Conservation (phyloP, 2,113 vertebrate species). For the Nanger granti region DNA sequence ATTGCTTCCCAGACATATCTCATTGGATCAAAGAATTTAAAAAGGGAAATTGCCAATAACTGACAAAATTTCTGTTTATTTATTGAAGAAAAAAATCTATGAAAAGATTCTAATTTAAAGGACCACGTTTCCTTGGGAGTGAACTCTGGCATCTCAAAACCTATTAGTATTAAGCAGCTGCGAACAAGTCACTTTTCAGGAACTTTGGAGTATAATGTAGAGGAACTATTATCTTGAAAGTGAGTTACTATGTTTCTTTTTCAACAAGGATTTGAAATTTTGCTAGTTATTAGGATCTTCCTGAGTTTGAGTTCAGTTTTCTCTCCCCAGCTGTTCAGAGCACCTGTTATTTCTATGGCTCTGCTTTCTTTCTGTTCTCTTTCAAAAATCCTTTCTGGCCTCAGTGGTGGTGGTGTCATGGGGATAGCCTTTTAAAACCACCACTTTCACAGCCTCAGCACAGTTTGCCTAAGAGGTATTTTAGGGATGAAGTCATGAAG, state of each 20-base stretch:
- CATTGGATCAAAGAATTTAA: neutral
- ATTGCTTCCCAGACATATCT: neutral
- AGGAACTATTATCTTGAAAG: neutral
- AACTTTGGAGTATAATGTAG: neutral
- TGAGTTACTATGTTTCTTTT: conserved; percentile 5
- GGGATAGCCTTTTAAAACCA: conserved; percentile 33
- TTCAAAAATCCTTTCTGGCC: neutral
- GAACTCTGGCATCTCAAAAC: neutral
- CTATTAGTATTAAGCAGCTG: neutral
- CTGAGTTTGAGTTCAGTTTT: conserved; percentile 28
- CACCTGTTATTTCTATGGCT: conserved; percentile 62
- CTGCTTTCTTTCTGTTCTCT: conserved; percentile 14
- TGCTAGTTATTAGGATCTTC: conserved; percentile 41
- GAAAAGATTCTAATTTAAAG: neutral
- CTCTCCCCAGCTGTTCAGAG: conserved; percentile 62
- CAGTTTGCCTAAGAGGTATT: neutral
- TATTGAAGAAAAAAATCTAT: neutral
- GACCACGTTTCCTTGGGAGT: neutral
- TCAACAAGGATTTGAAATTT: neutral
- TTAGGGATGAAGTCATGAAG: neutral
- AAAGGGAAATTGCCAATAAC: neutral
- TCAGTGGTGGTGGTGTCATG: neutral
- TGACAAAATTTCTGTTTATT: neutral
- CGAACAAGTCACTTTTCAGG: neutral
- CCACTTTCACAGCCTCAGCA: neutral